phyloP scores from a whole-genome alignment of 2,113 vertebrate genomes.

The Prunella fulvescens region DNA sequence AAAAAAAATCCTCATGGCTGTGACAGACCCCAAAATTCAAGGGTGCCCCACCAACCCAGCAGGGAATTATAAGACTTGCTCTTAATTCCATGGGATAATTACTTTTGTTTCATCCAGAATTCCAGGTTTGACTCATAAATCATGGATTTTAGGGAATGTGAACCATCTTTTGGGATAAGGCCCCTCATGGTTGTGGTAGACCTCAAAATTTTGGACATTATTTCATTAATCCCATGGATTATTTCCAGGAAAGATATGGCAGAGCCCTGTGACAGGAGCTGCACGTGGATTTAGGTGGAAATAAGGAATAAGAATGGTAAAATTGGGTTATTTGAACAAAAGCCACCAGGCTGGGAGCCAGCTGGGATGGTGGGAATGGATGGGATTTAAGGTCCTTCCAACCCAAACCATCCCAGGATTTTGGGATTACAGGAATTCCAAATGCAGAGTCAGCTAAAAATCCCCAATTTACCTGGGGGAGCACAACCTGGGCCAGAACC shows the following conservation, averaged over 20 bases:
- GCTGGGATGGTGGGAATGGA: neutral
- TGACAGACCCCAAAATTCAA: neutral
- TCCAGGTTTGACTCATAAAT: neutral
- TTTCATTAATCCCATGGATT: neutral
- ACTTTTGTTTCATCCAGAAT: neutral
- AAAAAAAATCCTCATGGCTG: neutral
- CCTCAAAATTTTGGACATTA: neutral
- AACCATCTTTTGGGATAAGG: neutral
- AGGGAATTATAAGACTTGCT: too few relatives aligned
- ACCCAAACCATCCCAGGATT: neutral
- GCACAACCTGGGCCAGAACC: neutral
- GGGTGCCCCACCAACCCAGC: too few relatives aligned
- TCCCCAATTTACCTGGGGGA: neutral
- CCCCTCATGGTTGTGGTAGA: neutral
- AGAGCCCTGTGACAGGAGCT: neutral
- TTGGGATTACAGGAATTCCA: neutral
- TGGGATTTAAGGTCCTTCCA: neutral
- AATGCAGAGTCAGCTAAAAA: neutral
- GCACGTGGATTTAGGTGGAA: neutral
- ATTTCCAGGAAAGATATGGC: neutral
- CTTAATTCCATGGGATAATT: neutral
- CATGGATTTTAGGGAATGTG: rapidly evolving
- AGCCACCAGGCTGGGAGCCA: too few relatives aligned
- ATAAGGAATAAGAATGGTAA: neutral
- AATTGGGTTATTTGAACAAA: neutral